Evolutionary conservation across 2,888 invertebrate genomes (phyloP), one percentile per base, ranked within the genome.

Genomic region (Leptura quadrifasciata): DNA sequence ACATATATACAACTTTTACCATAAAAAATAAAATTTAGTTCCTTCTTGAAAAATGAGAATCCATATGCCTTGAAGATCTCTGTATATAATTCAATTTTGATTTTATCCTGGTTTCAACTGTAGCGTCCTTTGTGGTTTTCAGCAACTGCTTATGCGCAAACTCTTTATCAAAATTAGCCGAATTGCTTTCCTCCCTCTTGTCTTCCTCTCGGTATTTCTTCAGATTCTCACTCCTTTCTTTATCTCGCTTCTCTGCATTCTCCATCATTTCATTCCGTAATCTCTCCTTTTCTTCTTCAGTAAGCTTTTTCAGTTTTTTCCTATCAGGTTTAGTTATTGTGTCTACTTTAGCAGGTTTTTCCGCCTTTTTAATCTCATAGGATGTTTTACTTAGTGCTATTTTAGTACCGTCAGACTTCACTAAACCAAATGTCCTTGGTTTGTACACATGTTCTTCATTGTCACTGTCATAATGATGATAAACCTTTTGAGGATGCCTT

Each of bases 51-150:
- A 98, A 98, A 89, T 97, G 94, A 77, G 93, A 92, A 83, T 96
- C 94, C 95, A 98, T 96, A 67, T 95, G 94, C 24, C 91, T 90
- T 20, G 92, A 92, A 3, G 94, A 94, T 74, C 97, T 91, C 88
- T 98, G 98, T 80, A 98, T 96, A 84, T 96, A 96, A 88, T 97
- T 96, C 58, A 95, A 93, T 87, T 97, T 98, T 15, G 97, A 93
- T 85, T 94, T 96, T 67, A 98, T 94, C 81, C 98, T 92, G 78
- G 94, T 93, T 86, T 96, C 97, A 0, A 98, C 94, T 10, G 94
- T 94, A 72, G 93, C 93, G 21, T 91, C 91, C 80, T 93, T 91
- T 0, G 94, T 93, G 70, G 92, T 93, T 76, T 91, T 90, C 0
- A 93, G 90, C 79, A 95, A 90, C 87, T 95, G 93, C 82, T 93